Evolutionary conservation across 1,140 invertebrate genomes (phyloP).

Genomic region (Euwallacea similis): DNA sequence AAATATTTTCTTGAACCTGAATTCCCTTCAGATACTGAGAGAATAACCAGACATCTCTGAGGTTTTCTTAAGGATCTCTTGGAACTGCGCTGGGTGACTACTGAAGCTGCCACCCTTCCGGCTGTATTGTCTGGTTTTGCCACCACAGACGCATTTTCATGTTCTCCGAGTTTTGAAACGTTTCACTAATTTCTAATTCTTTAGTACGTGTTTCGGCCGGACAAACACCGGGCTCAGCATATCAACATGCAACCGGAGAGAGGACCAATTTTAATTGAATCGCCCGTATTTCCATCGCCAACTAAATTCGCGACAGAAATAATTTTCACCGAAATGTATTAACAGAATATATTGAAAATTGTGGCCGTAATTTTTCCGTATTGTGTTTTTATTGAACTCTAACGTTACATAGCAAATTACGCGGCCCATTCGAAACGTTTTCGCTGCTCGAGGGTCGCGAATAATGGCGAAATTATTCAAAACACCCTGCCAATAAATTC

Average conservation of each 20-base stretch:
- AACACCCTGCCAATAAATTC: slow-evolving; percentile 9
- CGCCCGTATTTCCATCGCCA: neutral
- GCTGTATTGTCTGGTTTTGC: no score
- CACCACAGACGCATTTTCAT: no score
- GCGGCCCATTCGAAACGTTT: neutral
- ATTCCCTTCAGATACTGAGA: no score
- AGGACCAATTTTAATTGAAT: neutral
- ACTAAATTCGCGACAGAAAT: neutral
- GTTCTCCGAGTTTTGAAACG: no score
- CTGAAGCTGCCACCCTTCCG: no score
- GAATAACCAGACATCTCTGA: no score
- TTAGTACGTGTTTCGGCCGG: no score
- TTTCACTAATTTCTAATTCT: no score
- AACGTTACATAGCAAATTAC: slow-evolving; percentile 6
- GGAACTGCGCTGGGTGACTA: no score
- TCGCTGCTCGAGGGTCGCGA: neutral
- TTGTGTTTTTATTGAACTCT: slow-evolving; percentile 4
- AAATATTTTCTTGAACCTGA: no score
- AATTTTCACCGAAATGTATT: neutral
- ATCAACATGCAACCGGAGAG: neutral
- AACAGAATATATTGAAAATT: neutral
- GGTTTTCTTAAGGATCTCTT: no score
- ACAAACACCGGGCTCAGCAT: no score
- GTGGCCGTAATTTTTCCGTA: neutral
- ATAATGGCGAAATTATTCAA: slow-evolving; percentile 15